A percentile compares a stretch with the other conserved stretches of the same genome.
Evolutionary conservation across 2,113 vertebrate species (phyloP).

Genomic region (Vulpes ferrilata): DNA sequence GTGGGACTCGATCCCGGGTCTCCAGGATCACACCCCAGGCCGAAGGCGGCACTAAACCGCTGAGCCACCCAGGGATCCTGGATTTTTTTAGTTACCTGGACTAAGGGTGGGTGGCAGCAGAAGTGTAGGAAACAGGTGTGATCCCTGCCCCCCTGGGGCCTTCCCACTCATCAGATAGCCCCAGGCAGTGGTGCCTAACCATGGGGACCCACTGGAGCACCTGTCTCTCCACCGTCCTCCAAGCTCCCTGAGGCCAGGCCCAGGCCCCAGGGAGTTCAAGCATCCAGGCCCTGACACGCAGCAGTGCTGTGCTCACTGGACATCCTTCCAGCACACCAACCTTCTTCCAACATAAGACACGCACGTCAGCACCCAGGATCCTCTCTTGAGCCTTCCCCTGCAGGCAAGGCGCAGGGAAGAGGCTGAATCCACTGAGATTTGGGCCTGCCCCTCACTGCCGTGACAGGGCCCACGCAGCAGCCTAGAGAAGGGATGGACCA

Average conservation of each 20-base stretch:
- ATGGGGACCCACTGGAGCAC: fast-evolving
- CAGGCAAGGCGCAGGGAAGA: neutral
- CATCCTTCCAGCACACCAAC: neutral
- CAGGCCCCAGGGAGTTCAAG: neutral
- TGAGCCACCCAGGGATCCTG: too few relatives aligned
- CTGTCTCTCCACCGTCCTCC: neutral
- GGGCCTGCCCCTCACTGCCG: neutral
- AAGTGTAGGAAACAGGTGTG: neutral
- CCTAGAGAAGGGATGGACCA: neutral
- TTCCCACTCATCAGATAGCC: neutral
- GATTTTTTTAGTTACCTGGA: neutral
- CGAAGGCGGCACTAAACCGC: too few relatives aligned
- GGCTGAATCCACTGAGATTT: neutral
- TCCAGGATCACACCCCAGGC: too few relatives aligned
- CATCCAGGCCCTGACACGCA: neutral
- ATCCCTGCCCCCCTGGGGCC: neutral
- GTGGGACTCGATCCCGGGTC: too few relatives aligned
- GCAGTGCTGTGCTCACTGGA: neutral
- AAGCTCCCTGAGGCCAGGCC: neutral
- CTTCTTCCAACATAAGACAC: too few relatives aligned
- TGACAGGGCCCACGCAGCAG: neutral
- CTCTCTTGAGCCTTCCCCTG: neutral
- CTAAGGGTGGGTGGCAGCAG: neutral
- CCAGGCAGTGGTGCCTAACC: neutral
- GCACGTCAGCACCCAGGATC: neutral